Evolutionary conservation across 2,888 invertebrate species (phyloP).

Genomic region (Petrolisthes manimaculis): DNA sequence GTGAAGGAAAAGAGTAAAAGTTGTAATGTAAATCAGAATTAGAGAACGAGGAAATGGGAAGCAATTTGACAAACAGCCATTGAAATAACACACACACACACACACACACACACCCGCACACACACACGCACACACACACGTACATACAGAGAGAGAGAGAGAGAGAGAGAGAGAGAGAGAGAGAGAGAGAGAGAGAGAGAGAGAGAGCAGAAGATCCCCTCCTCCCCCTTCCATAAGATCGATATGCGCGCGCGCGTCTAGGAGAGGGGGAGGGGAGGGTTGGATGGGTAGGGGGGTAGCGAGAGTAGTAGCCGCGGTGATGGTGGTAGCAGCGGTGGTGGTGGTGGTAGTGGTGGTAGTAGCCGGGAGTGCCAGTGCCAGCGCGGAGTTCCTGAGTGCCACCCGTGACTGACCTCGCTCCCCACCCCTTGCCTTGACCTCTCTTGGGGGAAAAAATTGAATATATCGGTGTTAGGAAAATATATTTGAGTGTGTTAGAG

Average conservation of each 20-base stretch:
- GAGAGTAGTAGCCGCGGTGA: slow-evolving; percentile 44
- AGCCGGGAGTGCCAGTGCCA: slow-evolving; percentile 49
- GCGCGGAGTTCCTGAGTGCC: slow-evolving; percentile 51
- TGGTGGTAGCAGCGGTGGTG: slow-evolving; percentile 37
- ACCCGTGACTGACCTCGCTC: slow-evolving; percentile 23
- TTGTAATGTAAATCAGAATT: slow-evolving; percentile 9
- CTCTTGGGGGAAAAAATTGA: background rate
- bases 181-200: slow-evolving; percentile 35
- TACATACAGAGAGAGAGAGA: slow-evolving; percentile 48
- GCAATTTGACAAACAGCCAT: too few species aligned
- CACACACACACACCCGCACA: too few species aligned
- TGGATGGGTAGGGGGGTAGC: slow-evolving; percentile 6
- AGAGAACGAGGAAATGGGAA: slow-evolving; percentile 35
- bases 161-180: slow-evolving; percentile 41
- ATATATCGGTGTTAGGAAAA: background rate
- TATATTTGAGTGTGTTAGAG: background rate
- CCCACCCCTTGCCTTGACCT: slow-evolving; percentile 43
- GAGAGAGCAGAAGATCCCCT: slow-evolving; percentile 20
- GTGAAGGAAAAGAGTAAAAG: background rate
- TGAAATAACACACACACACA: too few species aligned
- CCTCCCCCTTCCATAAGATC: background rate
- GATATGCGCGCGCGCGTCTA: slow-evolving; percentile 50
- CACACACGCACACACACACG: too few species aligned
- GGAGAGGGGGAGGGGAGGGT: background rate
- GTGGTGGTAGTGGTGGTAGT: slow-evolving; percentile 9